Percentiles rank a stretch among this genome's conserved stretches.
These are phyloP conservation scores for Urocynchramus pylzowi DNA, from an alignment of 2,113 vertebrate species.

Conservation along the genomic window DNA sequence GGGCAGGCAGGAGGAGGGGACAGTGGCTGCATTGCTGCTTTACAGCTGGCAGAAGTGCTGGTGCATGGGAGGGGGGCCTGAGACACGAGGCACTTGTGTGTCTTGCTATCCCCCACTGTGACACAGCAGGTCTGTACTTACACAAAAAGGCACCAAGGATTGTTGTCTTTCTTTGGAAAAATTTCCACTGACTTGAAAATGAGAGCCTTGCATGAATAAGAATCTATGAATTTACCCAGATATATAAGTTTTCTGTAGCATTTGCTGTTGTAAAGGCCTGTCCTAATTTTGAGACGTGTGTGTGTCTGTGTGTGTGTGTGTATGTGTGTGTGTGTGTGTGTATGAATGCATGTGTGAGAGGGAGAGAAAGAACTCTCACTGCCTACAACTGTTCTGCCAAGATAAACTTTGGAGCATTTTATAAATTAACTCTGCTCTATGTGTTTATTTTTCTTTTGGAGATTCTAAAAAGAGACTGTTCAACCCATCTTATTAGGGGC, in stretches of 20 bases:
- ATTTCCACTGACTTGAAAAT: background rate
- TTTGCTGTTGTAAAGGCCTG: conserved; percentile 10
- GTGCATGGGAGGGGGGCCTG: background rate
- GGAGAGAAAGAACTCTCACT: conserved; percentile 59
- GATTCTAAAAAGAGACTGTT: conserved; percentile 70
- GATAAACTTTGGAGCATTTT: conserved; percentile 69
- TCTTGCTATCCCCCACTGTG: rapidly evolving
- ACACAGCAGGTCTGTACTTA: background rate
- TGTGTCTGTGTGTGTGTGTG: background rate
- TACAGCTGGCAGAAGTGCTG: background rate
- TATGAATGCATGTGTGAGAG: background rate
- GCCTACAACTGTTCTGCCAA: conserved; percentile 64
- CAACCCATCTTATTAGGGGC: conserved; percentile 58
- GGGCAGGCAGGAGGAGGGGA: background rate
- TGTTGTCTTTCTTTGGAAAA: background rate
- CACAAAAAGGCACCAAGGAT: background rate
- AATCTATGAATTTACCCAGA: background rate
- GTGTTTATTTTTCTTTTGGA: conserved; percentile 73
- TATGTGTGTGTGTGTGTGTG: background rate
- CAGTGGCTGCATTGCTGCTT: rapidly evolving
- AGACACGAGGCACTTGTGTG: background rate
- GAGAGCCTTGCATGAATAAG: background rate
- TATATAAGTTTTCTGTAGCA: background rate
- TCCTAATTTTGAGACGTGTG: background rate
- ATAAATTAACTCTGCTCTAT: conserved; percentile 73